Evolutionary conservation across 2,797 vertebrate species (phyloP), one percentile per base, ranked within the genome.

Genomic region (Tachyglossus aculeatus): DNA sequence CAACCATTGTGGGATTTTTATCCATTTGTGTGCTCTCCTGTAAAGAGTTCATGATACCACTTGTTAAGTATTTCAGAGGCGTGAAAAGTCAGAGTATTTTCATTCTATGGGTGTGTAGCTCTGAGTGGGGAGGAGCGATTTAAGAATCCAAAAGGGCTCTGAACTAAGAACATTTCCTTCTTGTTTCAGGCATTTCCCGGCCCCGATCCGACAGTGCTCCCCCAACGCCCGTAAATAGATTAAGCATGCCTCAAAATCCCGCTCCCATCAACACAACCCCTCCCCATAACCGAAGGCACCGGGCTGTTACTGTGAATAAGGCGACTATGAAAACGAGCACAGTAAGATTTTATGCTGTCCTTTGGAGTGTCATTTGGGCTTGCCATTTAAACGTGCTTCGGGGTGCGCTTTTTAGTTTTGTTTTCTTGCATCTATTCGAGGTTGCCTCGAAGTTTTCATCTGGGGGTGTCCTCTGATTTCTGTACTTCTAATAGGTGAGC

Each of bases 161-260:
- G 50, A 76, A 48, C 27, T 55, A 4, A 72, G 50, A 68, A 32
- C 31, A 81, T 41, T 72, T 56, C 69, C 34, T 71, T 67, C 44
- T 66, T 68, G 41, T 51, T 52, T 5, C 87, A 96, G 97, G 96
- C 78, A 93, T 97, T 82, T 96, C 96, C 24, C 93, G 97, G 11
- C 96, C 96, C 34, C 91, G 96, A 3, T 95, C 96, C 19, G 97
- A 97, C 64, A 98, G 96, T 14, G 96, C 96, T 27, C 96, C 97
- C 0, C 95, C 96, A 74, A 96, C 94, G 0, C 96, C 96, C 0
- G 94, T 96, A 24, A 96, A 95, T 67, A 88, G 95, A 71, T 81
- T 96, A 68, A 98, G 91, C 83, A 89, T 96, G 93, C 93, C 95
- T 27, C 93, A 93, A 12, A 90, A 40, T 22, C 84, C 92, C 9